These are phyloP conservation scores for Trachymyrmex cornetzi DNA, from an alignment of 1,140 invertebrate species.

Conservation along the genomic window DNA sequence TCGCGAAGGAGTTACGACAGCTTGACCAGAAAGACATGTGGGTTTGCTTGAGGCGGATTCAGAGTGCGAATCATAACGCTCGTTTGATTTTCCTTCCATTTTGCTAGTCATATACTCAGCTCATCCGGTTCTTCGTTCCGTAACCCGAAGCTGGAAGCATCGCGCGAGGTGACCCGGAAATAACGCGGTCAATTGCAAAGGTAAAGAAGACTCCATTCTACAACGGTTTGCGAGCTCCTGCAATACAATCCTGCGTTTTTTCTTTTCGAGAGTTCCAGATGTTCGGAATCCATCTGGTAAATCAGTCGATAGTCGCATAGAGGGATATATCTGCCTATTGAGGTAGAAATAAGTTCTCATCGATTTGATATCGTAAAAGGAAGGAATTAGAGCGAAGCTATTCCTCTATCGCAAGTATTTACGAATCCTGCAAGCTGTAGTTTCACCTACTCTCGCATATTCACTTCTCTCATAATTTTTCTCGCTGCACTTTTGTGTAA, in stretches of 20 bases:
- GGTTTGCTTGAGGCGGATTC: slow-evolving; percentile 49
- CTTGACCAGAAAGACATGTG: neutral
- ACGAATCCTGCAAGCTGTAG: neutral
- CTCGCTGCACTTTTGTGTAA: neutral
- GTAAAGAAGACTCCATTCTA: neutral
- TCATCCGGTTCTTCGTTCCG: slow-evolving; percentile 60
- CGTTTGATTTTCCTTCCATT: slow-evolving; percentile 38
- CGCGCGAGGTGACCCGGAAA: slow-evolving; percentile 74
- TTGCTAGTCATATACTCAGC: slow-evolving; percentile 14
- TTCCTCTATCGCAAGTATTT: neutral
- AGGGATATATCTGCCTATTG: slow-evolving; percentile 43
- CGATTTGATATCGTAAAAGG: slow-evolving; percentile 26
- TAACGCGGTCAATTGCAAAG: slow-evolving; percentile 76
- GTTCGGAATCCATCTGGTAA: slow-evolving; percentile 43
- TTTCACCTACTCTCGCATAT: neutral
- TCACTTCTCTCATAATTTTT: neutral
- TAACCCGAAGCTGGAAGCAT: slow-evolving; percentile 52
- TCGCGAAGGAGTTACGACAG: slow-evolving; percentile 18
- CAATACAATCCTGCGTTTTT: slow-evolving; percentile 15
- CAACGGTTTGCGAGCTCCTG: slow-evolving; percentile 7
- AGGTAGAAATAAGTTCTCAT: slow-evolving; percentile 43
- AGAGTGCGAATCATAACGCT: slow-evolving; percentile 21
- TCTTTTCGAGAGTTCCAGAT: slow-evolving; percentile 21
- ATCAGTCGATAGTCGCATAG: slow-evolving; percentile 51
- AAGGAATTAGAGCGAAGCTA: slow-evolving; percentile 39